Evolutionary conservation across 1,140 invertebrate genomes (phyloP).

Genomic region (Steinernema khuongi): DNA sequence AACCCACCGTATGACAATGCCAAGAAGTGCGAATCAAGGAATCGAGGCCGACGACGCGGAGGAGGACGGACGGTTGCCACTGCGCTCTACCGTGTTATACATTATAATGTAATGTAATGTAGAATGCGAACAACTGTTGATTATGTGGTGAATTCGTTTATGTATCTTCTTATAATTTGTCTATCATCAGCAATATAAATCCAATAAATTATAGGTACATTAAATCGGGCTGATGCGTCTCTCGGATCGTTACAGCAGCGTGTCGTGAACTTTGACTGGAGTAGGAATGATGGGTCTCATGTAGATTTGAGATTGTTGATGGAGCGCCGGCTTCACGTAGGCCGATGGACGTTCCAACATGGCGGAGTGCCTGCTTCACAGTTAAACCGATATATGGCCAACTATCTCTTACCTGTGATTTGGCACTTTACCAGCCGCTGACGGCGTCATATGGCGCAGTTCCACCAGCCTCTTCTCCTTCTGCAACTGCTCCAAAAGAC

Average conservation of each 20-base stretch:
- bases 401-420: neutral
- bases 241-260: constrained; percentile 36
- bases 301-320: constrained; percentile 18
- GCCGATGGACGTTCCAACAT: constrained; percentile 25
- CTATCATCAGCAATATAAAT: too few species aligned
- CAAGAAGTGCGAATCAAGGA: too few species aligned
- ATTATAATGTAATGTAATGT: too few species aligned
- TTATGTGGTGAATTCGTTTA: neutral
- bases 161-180: neutral
- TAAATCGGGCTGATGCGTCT: too few species aligned
- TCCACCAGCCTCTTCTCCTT: constrained; percentile 23
- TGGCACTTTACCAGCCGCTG: neutral
- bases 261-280: constrained; percentile 37
- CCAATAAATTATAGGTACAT: too few species aligned
- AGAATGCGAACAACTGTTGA: neutral
- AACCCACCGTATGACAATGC: too few species aligned
- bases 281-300: neutral
- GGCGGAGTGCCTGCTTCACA: neutral
- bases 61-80: too few species aligned
- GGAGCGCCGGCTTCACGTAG: constrained; percentile 35
- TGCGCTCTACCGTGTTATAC: too few species aligned
- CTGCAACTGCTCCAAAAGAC: constrained; percentile 28
- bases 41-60: too few species aligned
- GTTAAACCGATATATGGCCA: neutral
- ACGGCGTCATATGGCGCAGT: neutral